These are phyloP conservation scores for Cerceris ruficornis DNA, from an alignment of 2,888 invertebrate species.

Conservation along the genomic window DNA sequence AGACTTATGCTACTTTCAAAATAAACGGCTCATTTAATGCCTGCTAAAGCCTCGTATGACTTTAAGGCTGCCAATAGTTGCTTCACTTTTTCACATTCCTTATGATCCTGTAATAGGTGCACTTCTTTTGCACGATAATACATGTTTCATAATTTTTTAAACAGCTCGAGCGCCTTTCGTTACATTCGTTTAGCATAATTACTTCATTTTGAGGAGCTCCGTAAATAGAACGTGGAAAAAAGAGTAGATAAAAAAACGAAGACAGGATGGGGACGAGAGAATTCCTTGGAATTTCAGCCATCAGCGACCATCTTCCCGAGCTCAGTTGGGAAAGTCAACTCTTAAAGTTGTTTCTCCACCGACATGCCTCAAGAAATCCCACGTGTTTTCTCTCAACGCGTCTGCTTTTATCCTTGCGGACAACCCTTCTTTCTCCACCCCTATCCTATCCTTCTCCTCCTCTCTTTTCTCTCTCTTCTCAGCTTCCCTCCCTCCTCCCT, in stretches of 20 bases:
- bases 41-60: no score
- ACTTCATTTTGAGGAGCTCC: no score
- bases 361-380: constrained; percentile 64
- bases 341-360: constrained; percentile 40
- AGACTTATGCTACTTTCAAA: no score
- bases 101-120: no score
- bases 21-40: no score
- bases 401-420: constrained; percentile 72
- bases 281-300: constrained; percentile 45
- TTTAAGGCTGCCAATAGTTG: no score
- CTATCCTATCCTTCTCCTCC: neutral
- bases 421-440: constrained; percentile 51
- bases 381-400: constrained; percentile 69
- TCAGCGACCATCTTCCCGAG: constrained; percentile 39
- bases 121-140: no score
- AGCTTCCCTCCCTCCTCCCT: neutral
- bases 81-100: no score
- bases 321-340: constrained; percentile 39
- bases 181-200: no score
- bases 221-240: neutral
- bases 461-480: neutral
- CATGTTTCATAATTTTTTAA: no score
- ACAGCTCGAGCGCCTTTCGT: no score
- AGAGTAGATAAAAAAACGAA: neutral
- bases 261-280: constrained; percentile 40